Conservation (phyloP, 1,140 invertebrate species). For the Anagrus nilaparvatae region DNA sequence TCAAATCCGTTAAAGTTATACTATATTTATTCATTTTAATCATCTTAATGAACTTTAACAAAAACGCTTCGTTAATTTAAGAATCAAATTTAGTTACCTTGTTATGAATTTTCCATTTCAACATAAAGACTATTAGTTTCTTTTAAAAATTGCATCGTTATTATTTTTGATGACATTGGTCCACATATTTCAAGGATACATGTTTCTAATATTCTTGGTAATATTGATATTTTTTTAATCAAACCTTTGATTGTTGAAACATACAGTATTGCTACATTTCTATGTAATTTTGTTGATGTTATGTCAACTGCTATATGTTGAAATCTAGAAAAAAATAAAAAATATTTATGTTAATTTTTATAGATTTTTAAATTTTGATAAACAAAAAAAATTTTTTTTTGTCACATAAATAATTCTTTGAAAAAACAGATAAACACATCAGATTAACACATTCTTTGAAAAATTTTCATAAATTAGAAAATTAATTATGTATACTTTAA, state of each 20-base stretch:
- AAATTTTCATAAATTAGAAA: slow-evolving; percentile 3
- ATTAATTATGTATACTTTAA: background rate
- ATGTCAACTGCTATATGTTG: no score
- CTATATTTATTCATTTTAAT: no score
- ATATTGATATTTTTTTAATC: slow-evolving; percentile 4
- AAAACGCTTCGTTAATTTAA: background rate
- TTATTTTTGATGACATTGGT: no score
- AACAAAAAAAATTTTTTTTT: slow-evolving; percentile 68
- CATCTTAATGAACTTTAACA: no score
- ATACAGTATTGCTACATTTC: slow-evolving; percentile 53
- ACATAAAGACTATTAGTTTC: no score
- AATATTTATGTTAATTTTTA: no score
- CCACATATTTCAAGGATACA: background rate
- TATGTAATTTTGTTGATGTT: slow-evolving; percentile 69
- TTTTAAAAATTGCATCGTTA: no score
- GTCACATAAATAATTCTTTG: slow-evolving; percentile 68
- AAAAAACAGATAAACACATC: slow-evolving; percentile 75
- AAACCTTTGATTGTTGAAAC: slow-evolving; percentile 2
- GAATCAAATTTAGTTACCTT: background rate
- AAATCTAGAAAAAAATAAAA: no score
- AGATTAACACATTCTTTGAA: slow-evolving; percentile 46
- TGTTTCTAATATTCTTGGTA: background rate
- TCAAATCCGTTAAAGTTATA: no score
- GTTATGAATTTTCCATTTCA: background rate
- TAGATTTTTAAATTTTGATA: slow-evolving; percentile 76